Evolutionary conservation across 2,797 vertebrate species (phyloP).

Genomic region (Alauda arvensis): DNA sequence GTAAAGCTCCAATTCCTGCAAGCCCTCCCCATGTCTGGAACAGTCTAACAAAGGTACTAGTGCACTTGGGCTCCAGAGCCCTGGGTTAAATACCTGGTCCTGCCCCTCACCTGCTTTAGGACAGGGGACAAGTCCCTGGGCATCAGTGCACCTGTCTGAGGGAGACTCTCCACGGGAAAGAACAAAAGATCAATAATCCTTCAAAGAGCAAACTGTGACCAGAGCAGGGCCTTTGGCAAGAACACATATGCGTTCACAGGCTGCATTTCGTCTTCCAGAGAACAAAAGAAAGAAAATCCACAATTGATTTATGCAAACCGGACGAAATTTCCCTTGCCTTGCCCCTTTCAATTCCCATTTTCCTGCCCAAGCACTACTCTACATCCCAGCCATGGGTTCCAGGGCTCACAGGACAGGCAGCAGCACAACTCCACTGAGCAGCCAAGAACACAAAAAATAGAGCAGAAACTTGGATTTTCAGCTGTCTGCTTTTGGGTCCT

Average conservation of each 20-base stretch:
- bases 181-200: neutral
- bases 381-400: neutral
- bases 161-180: neutral
- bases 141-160: neutral
- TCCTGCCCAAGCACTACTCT: rapidly evolving
- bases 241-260: neutral
- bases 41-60: neutral
- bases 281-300: neutral
- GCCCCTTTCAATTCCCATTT: neutral
- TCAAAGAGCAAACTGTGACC: neutral
- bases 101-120: neutral
- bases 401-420: neutral
- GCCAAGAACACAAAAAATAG: neutral
- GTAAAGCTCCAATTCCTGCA: slow-evolving; percentile 14
- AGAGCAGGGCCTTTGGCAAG: neutral
- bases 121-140: neutral
- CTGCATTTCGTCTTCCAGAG: neutral
- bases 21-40: neutral
- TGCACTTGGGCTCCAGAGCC: neutral
- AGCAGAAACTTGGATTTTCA: neutral
- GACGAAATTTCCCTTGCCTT: neutral
- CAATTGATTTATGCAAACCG: neutral
- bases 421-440: neutral
- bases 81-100: neutral
- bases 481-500: neutral